Evolutionary conservation across 2,113 vertebrate genomes (phyloP), one percentile per base, ranked within the genome.

Genomic region (Lutjanus erythropterus): DNA sequence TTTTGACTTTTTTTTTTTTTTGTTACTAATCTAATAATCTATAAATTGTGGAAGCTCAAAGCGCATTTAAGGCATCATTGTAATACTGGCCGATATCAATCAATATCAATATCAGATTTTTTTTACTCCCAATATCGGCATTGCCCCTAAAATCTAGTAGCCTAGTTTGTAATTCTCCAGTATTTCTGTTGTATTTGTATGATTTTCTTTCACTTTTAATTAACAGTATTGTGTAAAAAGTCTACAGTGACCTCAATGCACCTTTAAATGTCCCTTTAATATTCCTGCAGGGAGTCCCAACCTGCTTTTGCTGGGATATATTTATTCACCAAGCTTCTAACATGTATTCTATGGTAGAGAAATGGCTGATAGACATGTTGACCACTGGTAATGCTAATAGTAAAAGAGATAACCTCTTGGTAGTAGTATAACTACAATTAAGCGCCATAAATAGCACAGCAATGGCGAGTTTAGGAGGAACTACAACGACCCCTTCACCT

Each of bases 401-500:
- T 25, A 42, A 74, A 73, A 9, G 0, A 39, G 8, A 14, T 15
- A n/a, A 3, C 6, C 25, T 25, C 39, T 35, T 4, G 4, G 11
- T 10, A 35, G 14, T 47, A 31, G 42, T 29, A 10, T 0, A 78
- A 72, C 23, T 71, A 7, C 53, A 33, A 47, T 29, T 65, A 21
- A 68, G 39, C 18, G n/a, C 14, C 61, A 65, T 3, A 6, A 65
- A 75, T 0, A 41, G 23, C 55, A 16, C 18, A 21, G n/a, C 23
- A 58, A 50, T 16, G 33, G 21, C 27, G 39, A 37, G 71, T 52
- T 79, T 21, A 15, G 31, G 44, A 39, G 29, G 58, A 81, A 77
- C 39, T 15, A 27, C 27, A 55, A 47, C 37, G 46, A 76, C 44
- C 60, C 50, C 52, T 82, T 77, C 74, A 86, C 80, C 80, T 82